phyloP scores from a whole-genome alignment of 2,113 vertebrate genomes.

The Piliocolobus tephrosceles region DNA sequence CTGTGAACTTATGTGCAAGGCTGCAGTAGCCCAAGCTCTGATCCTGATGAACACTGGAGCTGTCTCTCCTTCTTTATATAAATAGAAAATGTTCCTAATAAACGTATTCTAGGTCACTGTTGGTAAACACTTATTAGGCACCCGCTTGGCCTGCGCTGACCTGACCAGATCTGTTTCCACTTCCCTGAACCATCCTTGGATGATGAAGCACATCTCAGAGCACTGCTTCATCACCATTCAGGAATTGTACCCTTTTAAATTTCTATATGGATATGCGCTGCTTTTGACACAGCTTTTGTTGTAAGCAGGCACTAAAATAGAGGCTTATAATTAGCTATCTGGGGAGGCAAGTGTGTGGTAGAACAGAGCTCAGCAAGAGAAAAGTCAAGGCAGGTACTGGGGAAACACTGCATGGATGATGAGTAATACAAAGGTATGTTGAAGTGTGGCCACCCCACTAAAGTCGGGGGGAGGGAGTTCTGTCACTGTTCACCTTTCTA shows the following conservation, averaged over 20 bases:
- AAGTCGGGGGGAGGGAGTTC: not conserved
- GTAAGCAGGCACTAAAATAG: conserved; percentile 63
- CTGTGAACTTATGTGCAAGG: not conserved
- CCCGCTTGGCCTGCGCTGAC: not conserved
- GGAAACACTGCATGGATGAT: not conserved
- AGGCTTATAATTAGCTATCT: conserved; percentile 66
- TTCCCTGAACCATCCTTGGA: not conserved
- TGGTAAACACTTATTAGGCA: not conserved
- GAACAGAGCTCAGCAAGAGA: not conserved
- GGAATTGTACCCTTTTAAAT: conserved; percentile 26
- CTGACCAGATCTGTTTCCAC: not conserved
- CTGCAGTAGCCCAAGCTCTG: not conserved
- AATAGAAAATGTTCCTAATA: not conserved
- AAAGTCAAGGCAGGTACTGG: not conserved
- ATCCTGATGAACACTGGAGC: not conserved
- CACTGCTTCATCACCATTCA: not conserved
- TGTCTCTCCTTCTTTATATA: not conserved
- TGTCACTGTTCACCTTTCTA: not conserved
- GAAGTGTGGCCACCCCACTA: not conserved
- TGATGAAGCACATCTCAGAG: not conserved
- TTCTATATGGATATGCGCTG: not conserved
- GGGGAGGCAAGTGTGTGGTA: conserved; percentile 16
- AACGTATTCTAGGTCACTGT: not conserved
- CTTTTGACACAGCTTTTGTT: conserved; percentile 43
- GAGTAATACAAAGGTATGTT: not conserved